Base-by-base conservation (phyloP, 1,140 invertebrate species). In the Lasioglossum albipes region DNA sequence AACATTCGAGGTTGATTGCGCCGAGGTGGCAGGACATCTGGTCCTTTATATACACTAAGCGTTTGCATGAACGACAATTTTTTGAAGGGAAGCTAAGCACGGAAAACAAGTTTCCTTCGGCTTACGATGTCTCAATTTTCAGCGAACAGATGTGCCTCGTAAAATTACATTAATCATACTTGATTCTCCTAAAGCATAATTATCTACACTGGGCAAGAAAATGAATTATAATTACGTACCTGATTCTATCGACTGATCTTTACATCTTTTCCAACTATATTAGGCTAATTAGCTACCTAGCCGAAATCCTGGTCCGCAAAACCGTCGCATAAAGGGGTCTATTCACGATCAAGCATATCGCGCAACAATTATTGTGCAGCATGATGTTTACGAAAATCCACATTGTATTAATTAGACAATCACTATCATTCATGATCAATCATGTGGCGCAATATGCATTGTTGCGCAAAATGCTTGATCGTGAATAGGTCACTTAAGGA, bases 21-120 rank as follows among this genome's bases (percentile, higher is more conserved):
- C 71, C 75, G 75, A 86, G 82, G 79, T 82, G 77, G 76, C 67
- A 87, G 79, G 86, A 87, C 86, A 87, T 87, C 86, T 87, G 86
- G 82, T 87, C 78, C 86, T 87, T 77, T 79, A 86, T 49, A 49
- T 49, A 79, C 59, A 61, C 76, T 22, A 80, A 83, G 72, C 76
- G 65, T 85, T 86, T 77, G 76, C 84, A 86, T 86, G 79, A 73
- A 80, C 69, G 52, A 81, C 75, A 83, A 79, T 85, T 86, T 73
- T 81, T 85, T 71, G 76, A 74, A 86, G 84, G 81, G 81, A 84
- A 86, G 81, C 80, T 80, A 83, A 79, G 68, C 74, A 68, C 13
- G 84, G 64, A 81, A 67, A 76, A 83, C 76, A 81, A 83, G 81
- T 72, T 76, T 73, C 52, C 72, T 62, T 69, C 62, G 75, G 84